Evolutionary conservation across 2,888 invertebrate species (phyloP).

Genomic region (Hermaeophaga mercurialis): DNA sequence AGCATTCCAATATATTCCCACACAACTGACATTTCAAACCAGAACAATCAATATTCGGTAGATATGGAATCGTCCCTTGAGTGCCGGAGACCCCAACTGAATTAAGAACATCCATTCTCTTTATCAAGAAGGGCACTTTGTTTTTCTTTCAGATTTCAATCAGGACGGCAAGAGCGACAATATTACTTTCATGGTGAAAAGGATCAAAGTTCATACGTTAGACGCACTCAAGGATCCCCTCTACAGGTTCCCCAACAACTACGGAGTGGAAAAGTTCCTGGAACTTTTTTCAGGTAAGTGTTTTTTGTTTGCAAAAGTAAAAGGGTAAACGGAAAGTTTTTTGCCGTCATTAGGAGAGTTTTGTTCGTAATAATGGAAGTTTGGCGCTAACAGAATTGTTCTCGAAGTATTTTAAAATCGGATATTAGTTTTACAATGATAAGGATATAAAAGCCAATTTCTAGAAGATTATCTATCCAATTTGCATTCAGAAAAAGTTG

Average conservation of each 20-base stretch:
- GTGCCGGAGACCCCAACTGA: too few relatives aligned
- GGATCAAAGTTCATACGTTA: slow-evolving; percentile 90
- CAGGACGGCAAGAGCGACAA: slow-evolving; percentile 90
- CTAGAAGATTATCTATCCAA: too few relatives aligned
- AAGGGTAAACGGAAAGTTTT: neutral
- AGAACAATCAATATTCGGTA: too few relatives aligned
- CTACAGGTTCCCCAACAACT: slow-evolving; percentile 91
- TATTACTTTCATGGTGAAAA: slow-evolving; percentile 94
- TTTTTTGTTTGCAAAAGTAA: slow-evolving; percentile 11
- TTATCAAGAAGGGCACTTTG: too few relatives aligned
- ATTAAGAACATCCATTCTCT: too few relatives aligned
- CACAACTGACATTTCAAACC: too few relatives aligned
- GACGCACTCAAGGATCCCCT: slow-evolving; percentile 84
- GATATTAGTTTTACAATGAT: too few relatives aligned
- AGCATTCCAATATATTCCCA: too few relatives aligned
- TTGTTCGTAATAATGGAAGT: neutral
- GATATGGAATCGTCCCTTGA: too few relatives aligned
- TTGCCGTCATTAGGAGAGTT: neutral
- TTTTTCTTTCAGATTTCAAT: slow-evolving; percentile 80
- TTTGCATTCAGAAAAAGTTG: too few relatives aligned
- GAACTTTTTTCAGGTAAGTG: slow-evolving; percentile 91
- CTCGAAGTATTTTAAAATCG: too few relatives aligned
- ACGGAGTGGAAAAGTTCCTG: slow-evolving; percentile 97
- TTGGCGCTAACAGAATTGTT: neutral
- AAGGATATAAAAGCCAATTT: too few relatives aligned